Conservation (phyloP, 2,888 invertebrate species). For the Troglohyphantes excavatus region DNA sequence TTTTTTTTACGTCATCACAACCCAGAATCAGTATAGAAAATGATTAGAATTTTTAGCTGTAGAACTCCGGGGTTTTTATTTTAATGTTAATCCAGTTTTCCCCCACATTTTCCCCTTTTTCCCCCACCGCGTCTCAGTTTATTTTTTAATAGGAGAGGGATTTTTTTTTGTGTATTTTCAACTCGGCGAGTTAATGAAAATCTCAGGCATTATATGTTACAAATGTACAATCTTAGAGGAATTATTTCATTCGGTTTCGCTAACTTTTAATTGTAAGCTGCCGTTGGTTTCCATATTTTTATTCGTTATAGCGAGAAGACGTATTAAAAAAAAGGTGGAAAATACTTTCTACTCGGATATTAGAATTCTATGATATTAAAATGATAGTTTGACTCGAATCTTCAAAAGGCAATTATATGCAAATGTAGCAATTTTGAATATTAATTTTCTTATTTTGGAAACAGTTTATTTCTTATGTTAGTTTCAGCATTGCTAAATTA, state of each 20-base stretch:
- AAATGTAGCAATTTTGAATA: constrained; percentile 32
- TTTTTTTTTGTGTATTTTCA: constrained; percentile 41
- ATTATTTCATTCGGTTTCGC: constrained; percentile 71
- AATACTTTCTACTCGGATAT: constrained; percentile 55
- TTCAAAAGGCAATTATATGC: constrained; percentile 37
- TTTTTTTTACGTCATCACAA: constrained; percentile 53
- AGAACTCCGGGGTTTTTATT: constrained; percentile 62
- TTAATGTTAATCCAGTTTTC: constrained; percentile 71
- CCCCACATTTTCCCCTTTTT: constrained; percentile 22
- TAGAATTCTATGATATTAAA: constrained; percentile 47
- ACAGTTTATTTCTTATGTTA: too few species aligned
- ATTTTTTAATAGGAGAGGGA: constrained; percentile 58
- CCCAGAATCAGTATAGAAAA: constrained; percentile 56
- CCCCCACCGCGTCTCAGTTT: constrained; percentile 56
- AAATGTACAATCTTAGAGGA: constrained; percentile 72
- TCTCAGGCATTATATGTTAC: constrained; percentile 68
- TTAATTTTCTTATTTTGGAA: not conserved
- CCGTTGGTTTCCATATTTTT: constrained; percentile 59
- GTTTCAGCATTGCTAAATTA: too few species aligned
- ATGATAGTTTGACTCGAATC: constrained; percentile 12
- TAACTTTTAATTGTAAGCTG: constrained; percentile 72
- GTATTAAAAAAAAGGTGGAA: constrained; percentile 49
- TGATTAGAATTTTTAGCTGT: constrained; percentile 75
- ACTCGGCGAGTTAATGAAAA: constrained; percentile 69
- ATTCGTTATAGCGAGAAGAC: constrained; percentile 24